Conservation (phyloP, 1,140 invertebrate species). For the Eulimnadia texana region DNA sequence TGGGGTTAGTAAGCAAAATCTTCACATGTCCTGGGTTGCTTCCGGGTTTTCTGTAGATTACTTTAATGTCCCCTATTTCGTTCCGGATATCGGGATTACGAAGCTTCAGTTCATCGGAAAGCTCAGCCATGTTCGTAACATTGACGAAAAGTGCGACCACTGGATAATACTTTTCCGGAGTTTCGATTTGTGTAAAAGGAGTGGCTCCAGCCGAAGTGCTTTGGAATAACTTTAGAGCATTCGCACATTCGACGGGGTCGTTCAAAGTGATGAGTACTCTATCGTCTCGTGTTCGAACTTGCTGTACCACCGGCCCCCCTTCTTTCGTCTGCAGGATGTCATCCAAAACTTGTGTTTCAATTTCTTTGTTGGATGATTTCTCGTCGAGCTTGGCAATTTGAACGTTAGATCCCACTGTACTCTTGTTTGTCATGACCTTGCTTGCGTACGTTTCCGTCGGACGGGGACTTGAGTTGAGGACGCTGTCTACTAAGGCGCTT, state of each 20-base stretch:
- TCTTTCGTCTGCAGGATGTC: neutral
- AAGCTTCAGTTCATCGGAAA: too few relatives aligned
- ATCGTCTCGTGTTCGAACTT: neutral
- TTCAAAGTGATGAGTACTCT: neutral
- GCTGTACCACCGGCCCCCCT: neutral
- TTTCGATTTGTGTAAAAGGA: too few relatives aligned
- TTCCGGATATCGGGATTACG: too few relatives aligned
- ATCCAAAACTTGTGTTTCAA: neutral
- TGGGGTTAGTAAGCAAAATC: too few relatives aligned
- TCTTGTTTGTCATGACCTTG: neutral
- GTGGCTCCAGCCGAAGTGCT: too few relatives aligned
- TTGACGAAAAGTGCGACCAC: too few relatives aligned
- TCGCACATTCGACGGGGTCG: neutral
- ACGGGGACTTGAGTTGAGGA: neutral
- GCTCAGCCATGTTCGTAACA: too few relatives aligned
- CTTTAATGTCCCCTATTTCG: too few relatives aligned
- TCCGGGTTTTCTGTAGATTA: too few relatives aligned
- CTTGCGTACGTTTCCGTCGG: neutral
- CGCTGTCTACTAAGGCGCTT: neutral
- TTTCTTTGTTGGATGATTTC: neutral
- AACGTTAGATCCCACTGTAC: neutral
- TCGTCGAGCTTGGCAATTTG: neutral
- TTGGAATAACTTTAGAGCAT: neutral
- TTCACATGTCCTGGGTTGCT: too few relatives aligned
- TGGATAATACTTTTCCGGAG: too few relatives aligned